These are phyloP conservation scores for Hydraecia micacea DNA, from an alignment of 2,888 invertebrate genomes.

Conservation along the genomic window DNA sequence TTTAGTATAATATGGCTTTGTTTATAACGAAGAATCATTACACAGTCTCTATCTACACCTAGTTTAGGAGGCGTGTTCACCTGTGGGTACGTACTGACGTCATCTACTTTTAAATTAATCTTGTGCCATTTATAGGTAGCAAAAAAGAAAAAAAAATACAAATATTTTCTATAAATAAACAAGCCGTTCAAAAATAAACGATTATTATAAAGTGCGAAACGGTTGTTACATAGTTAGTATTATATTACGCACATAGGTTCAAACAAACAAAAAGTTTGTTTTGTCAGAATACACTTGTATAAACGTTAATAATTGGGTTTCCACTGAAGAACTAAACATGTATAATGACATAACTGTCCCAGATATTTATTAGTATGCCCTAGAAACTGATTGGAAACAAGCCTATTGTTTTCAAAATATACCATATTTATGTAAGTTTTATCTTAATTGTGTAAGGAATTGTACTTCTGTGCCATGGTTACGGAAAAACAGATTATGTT, in stretches of 20 bases:
- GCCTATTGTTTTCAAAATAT: conserved; percentile 60
- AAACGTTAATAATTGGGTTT: conserved; percentile 48
- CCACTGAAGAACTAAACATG: conserved; percentile 24
- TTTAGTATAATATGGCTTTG: no score
- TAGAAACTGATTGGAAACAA: conserved; percentile 52
- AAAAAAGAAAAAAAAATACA: neutral
- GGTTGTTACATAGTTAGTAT: neutral
- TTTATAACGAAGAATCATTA: no score
- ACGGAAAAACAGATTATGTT: conserved; percentile 3
- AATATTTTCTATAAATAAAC: neutral
- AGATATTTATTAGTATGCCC: conserved; percentile 49
- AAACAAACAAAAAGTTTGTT: neutral
- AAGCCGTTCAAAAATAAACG: neutral
- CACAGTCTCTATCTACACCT: no score
- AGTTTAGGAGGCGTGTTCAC: no score
- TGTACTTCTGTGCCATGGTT: conserved; percentile 39
- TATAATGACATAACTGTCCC: conserved; percentile 43
- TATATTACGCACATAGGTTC: neutral
- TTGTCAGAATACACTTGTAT: conserved; percentile 38
- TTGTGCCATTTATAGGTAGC: no score
- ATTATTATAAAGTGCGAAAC: neutral
- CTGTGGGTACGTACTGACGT: no score
- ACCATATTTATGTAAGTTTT: conserved; percentile 54
- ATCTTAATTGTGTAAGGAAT: conserved; percentile 56
- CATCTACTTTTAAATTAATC: no score